Conservation (phyloP, 1,140 invertebrate genomes). For the Steinernema khuongi region DNA sequence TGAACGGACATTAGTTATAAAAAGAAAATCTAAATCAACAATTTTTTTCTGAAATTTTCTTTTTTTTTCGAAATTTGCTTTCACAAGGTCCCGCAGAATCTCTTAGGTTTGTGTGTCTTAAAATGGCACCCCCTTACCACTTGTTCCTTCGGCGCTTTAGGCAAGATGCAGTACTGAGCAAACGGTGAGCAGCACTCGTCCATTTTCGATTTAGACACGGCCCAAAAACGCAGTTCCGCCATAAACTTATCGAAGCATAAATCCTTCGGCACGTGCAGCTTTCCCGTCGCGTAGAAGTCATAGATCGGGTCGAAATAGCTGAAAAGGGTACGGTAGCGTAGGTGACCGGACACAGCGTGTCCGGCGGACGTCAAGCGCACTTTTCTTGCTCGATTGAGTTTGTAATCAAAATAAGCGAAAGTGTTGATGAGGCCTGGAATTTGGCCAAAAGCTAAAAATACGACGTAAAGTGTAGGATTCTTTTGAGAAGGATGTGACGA, state of each 20-base stretch:
- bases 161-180: slow-evolving; percentile 48
- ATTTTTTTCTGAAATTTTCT: no score
- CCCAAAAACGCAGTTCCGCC: slow-evolving; percentile 56
- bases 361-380: slow-evolving; percentile 6
- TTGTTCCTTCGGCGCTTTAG: not conserved
- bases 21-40: no score
- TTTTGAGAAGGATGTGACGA: no score
- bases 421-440: no score
- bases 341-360: not conserved
- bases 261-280: slow-evolving; percentile 57
- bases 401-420: not conserved
- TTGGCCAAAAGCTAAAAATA: no score
- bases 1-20: no score
- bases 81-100: no score
- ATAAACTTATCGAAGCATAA: slow-evolving; percentile 58
- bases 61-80: no score
- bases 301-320: slow-evolving; percentile 59
- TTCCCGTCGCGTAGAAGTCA: slow-evolving; percentile 58
- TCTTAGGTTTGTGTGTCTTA: no score
- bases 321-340: slow-evolving; percentile 19
- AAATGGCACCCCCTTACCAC: not conserved
- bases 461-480: no score
- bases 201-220: slow-evolving; percentile 55
- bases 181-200: slow-evolving; percentile 58
- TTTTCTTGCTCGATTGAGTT: slow-evolving; percentile 11